Evolutionary conservation across 2,113 vertebrate genomes (phyloP).

Genomic region (Acinonyx jubatus): DNA sequence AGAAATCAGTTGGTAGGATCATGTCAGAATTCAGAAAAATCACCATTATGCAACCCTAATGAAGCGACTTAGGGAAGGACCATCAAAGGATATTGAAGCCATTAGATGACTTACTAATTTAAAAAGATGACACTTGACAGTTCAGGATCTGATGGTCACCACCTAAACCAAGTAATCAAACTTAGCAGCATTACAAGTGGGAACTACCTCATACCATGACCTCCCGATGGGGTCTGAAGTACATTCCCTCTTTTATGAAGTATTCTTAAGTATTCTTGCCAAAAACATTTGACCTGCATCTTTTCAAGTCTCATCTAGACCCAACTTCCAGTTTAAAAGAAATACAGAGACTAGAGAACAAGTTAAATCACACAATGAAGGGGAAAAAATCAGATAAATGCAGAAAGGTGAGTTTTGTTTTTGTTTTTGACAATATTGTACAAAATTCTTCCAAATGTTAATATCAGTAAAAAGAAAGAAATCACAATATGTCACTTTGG

Average conservation of each 20-base stretch:
- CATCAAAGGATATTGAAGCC: neutral
- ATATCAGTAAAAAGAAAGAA: neutral
- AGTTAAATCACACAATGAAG: neutral
- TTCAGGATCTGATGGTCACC: neutral
- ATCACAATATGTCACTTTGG: neutral
- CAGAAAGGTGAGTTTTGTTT: neutral
- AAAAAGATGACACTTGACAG: neutral
- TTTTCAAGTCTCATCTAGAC: neutral
- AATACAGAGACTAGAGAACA: neutral
- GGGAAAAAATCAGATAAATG: neutral
- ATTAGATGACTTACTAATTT: slow-evolving; percentile 5
- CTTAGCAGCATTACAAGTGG: neutral
- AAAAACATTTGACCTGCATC: neutral
- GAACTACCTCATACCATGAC: neutral
- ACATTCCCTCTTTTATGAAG: neutral
- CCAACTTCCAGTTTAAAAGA: neutral
- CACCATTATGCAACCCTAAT: neutral
- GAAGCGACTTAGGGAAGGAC: neutral
- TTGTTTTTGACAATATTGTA: neutral
- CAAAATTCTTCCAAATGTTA: neutral
- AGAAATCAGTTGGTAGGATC: neutral
- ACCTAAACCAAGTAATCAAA: neutral
- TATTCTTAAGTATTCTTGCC: neutral
- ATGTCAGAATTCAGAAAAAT: neutral
- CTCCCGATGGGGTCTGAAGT: neutral